Base-by-base conservation (phyloP, 1,140 invertebrate genomes). In the Drosophila novamexicana region DNA sequence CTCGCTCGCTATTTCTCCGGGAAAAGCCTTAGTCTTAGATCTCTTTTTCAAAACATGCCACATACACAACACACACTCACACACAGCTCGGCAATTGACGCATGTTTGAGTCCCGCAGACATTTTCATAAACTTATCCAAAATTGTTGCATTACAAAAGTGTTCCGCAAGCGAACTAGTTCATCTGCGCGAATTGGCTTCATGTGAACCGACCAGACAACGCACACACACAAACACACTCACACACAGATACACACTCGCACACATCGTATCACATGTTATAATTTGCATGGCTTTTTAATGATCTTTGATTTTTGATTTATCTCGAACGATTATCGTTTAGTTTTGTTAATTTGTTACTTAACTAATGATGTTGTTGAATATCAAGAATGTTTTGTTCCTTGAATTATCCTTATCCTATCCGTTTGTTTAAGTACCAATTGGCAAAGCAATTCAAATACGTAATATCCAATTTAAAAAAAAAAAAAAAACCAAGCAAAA, bases 221-320 rank as follows among this genome's bases (percentile, higher is more conserved):
- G 34, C 7, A 63, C 16, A 68, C 49, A 39, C 32, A 61, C 42
- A 61, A 16, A 62, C 12, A 58, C 18, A 44, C 18, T 29, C 36
- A 14, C 12, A 8, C 12, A 58, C 29, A 58, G 9, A 44, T 2
- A 22, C 9, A 73, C 22, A 37, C 10, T 59, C 10, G 67, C 42
- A 66, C 9, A 63, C 37, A 47, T 59, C 22, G 10, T 63, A 10
- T 78, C 82, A 86, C 79, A 57, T 54, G 34, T 63, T 69, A 69
- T 77, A 77, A 62, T 89, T 83, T 68, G 83, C 83, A 88, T 88
- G 83, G 83, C 83, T 88, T 88, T 29, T 88, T 83, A 69, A 54
- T 83, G 72, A 77, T 83, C 77, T 83, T 77, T 80, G 34, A 39
- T 32, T 40, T 71, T 72, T 79, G 62, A 77, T 68, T 63, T 71